A percentile compares a stretch with the other conserved stretches of the same genome.
Conservation (phyloP, 2,113 vertebrate genomes). For the Cyanoliseus patagonus region DNA sequence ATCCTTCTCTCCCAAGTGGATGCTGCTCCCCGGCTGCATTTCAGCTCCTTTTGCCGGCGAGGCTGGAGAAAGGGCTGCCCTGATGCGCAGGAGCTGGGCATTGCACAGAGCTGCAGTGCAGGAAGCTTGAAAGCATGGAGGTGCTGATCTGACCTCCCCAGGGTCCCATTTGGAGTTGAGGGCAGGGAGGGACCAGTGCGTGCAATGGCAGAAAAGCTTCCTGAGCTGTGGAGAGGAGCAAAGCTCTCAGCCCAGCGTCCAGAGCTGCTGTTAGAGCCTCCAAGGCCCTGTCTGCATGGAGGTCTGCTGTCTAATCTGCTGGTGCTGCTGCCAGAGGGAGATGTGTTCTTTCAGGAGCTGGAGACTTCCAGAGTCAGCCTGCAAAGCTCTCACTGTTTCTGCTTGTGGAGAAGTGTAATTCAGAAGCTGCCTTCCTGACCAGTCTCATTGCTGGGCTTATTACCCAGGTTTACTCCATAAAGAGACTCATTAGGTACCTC, state of each 20-base stretch:
- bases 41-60: not conserved
- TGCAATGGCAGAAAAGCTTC: not conserved
- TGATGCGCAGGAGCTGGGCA: not conserved
- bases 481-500: not conserved
- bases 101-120: not conserved
- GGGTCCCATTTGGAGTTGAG: not conserved
- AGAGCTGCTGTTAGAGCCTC: not conserved
- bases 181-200: not conserved
- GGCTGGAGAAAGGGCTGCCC: not conserved
- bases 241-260: not conserved
- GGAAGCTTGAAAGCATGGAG: not conserved
- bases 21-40: not conserved
- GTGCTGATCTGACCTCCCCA: not conserved
- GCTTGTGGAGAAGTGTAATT: not conserved
- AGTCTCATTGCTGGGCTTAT: not conserved
- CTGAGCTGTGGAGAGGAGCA: not conserved
- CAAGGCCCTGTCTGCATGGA: not conserved
- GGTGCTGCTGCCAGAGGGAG: not conserved
- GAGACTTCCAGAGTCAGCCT: not conserved
- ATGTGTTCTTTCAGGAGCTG: not conserved
- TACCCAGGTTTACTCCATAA: not conserved
- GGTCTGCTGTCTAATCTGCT: not conserved
- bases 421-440: not conserved
- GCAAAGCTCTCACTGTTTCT: not conserved
- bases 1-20: not conserved